Evolutionary conservation across 2,113 vertebrate genomes (phyloP), one percentile per base, ranked within the genome.

Genomic region (Megaceryle maxima): DNA sequence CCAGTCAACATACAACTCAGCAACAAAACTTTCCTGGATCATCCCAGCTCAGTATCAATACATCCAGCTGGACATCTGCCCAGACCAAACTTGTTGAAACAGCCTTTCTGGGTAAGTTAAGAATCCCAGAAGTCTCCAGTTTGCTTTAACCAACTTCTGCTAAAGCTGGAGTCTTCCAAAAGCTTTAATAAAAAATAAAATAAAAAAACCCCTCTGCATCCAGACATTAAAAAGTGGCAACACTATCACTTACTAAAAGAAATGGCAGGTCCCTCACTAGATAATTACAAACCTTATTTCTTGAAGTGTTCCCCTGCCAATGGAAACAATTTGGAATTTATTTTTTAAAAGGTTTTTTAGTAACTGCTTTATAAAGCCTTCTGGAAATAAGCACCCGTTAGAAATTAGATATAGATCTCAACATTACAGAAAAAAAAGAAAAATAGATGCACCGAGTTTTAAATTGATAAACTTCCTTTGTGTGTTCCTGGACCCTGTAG

Each of bases 251-350:
- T 66, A 83, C 76, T 10, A 28, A 70, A 90, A 57, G 63, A 86
- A 96, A 94, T 2, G 4, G 35, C 43, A 81, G 25, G 68, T 93
- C 83, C 62, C 86, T 88, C 3, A 3, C 29, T 63, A 88, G 66
- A 51, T 46, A 93, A 92, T 90, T 92, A 56, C 73, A 50, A 22
- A 37, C 26, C 16, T 51, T 56, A 24, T 88, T 90, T 81, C 69
- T 66, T 48, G 90, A 92, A 94, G 46, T 20, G 35, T 44, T 90
- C 26, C 64, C 43, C 62, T 93, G 88, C 92, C 96, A 94, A 90
- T 44, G 19, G 90, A 92, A 96, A 93, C 76, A 5, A 37, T 39
- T 92, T 93, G 74, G 37, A 93, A 93, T 83, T 62, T 18, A 63
- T 56, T 78, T 92, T 82, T 74, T 46, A 20, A 46, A 41, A 95